These are phyloP conservation scores for Phycodurus eques DNA, from an alignment of 2,113 vertebrate species.

Conservation along the genomic window DNA sequence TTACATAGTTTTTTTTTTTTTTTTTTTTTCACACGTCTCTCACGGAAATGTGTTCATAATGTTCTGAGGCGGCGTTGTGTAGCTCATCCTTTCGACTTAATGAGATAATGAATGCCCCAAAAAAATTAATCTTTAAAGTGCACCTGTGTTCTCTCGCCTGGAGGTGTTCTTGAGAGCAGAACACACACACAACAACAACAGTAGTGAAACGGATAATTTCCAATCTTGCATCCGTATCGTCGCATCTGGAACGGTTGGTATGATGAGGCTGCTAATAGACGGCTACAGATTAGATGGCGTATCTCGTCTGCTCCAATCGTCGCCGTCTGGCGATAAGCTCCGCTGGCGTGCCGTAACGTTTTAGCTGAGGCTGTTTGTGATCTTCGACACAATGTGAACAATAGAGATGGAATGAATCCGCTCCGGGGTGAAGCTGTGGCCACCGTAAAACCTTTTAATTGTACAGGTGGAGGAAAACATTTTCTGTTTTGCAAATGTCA, in stretches of 20 bases:
- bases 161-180: background rate
- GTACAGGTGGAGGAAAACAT: background rate
- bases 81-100: background rate
- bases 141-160: background rate
- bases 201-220: background rate
- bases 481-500: background rate
- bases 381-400: background rate
- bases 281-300: constrained; percentile 25
- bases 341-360: constrained; percentile 16
- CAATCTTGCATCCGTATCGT: constrained; percentile 11
- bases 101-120: background rate
- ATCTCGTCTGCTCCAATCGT: constrained; percentile 7
- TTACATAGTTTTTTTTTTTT: background rate
- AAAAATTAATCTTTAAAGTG: background rate
- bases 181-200: background rate
- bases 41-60: background rate
- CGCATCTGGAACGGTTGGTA: constrained; percentile 27
- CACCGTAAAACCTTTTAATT: background rate
- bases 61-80: background rate
- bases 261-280: constrained; percentile 30
- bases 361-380: background rate
- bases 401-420: background rate
- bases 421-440: background rate
- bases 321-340: background rate
- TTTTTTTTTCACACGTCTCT: background rate